Conservation (phyloP, 2,113 vertebrate species). For the Anhinga rufa region DNA sequence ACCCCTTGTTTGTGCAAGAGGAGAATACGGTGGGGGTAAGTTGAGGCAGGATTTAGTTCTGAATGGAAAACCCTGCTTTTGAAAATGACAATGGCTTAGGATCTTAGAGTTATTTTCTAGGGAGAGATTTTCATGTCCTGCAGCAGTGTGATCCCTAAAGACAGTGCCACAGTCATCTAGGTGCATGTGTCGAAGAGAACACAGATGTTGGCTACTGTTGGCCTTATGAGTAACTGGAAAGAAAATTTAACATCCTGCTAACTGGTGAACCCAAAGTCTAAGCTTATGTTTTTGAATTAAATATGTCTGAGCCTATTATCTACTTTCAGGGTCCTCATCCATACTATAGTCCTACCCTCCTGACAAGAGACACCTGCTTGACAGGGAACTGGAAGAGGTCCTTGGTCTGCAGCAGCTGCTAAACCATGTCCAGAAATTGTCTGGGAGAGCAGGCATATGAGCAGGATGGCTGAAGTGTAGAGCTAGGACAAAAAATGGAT, state of each 20-base stretch:
- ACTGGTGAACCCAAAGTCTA: neutral
- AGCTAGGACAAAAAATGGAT: neutral
- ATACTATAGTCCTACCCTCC: neutral
- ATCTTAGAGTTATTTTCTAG: neutral
- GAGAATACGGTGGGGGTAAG: fast-evolving
- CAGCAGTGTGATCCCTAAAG: neutral
- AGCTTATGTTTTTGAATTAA: neutral
- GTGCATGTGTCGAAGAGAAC: neutral
- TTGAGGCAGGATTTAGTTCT: neutral
- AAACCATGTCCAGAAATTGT: neutral
- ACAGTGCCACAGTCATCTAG: neutral
- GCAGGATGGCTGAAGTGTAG: neutral
- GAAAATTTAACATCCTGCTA: neutral
- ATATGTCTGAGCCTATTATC: neutral
- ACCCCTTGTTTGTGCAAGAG: neutral
- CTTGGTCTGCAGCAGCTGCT: neutral
- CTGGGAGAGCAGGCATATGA: neutral
- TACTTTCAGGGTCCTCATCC: neutral
- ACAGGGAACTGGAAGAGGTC: neutral
- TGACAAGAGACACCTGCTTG: neutral
- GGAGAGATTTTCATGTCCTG: neutral
- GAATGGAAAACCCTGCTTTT: neutral
- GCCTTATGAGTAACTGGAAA: neutral
- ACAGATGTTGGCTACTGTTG: neutral
- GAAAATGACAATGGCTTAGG: neutral